phyloP scores from a whole-genome alignment of 2,888 invertebrate genomes.

The Mesorhabditis sp. region DNA sequence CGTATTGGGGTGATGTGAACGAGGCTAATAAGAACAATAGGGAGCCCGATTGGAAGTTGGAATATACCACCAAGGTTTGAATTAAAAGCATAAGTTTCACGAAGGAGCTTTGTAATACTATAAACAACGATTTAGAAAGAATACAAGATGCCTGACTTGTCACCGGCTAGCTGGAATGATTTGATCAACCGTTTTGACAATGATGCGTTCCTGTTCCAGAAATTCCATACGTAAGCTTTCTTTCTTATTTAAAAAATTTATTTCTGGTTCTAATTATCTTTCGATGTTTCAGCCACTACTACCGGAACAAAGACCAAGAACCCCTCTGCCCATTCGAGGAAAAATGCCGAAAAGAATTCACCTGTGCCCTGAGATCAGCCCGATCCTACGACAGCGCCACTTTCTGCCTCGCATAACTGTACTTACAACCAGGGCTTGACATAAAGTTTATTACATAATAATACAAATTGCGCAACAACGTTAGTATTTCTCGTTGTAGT shows the following conservation, averaged over 20 bases:
- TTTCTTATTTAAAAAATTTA: not conserved
- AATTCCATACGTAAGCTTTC: slow-evolving; percentile 31
- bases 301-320: slow-evolving; percentile 4
- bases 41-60: slow-evolving; percentile 33
- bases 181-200: slow-evolving; percentile 33
- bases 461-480: not conserved
- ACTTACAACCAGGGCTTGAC: no score
- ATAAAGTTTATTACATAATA: no score
- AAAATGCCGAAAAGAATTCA: not conserved
- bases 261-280: not conserved
- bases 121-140: slow-evolving; percentile 17
- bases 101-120: not conserved
- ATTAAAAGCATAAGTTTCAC: not conserved
- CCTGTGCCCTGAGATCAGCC: not conserved
- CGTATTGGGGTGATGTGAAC: slow-evolving; percentile 40
- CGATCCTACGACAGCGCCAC: not conserved
- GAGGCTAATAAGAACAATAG: slow-evolving; percentile 36
- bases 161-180: slow-evolving; percentile 41
- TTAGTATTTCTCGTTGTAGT: not conserved
- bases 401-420: not conserved
- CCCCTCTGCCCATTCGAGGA: not conserved
- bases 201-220: slow-evolving; percentile 31
- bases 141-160: slow-evolving; percentile 43
- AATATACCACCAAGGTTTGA: slow-evolving; percentile 28
- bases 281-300: not conserved